These are phyloP conservation scores for Proteles cristata DNA, from an alignment of 2,113 vertebrate species.

Conservation along the genomic window DNA sequence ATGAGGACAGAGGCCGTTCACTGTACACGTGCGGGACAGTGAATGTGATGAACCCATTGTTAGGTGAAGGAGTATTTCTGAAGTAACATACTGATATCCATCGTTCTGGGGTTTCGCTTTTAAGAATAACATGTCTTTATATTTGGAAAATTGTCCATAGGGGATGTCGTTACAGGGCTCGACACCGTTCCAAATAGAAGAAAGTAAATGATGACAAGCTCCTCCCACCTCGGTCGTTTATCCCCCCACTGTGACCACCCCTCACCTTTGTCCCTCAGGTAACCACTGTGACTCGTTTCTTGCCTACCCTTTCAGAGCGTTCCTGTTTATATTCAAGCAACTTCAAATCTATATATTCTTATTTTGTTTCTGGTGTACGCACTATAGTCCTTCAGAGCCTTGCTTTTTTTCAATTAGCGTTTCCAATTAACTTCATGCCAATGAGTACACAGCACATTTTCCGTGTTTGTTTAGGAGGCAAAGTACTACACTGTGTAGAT, in stretches of 20 bases:
- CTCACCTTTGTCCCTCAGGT: not conserved
- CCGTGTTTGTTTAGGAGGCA: not conserved
- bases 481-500: not conserved
- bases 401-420: not conserved
- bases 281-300: not conserved
- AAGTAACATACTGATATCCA: not conserved
- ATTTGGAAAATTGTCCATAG: not conserved
- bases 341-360: not conserved
- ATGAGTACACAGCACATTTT: not conserved
- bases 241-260: not conserved
- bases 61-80: not conserved
- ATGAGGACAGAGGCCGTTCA: not conserved
- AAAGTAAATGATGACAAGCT: not conserved
- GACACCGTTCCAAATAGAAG: not conserved
- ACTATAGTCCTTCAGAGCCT: not conserved
- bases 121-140: not conserved
- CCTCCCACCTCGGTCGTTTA: not conserved
- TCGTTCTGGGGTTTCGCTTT: not conserved
- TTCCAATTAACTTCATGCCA: not conserved
- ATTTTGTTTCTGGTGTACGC: not conserved
- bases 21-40: not conserved
- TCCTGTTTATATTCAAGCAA: not conserved
- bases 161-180: not conserved
- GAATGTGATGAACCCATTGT: not conserved
- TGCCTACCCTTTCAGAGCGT: not conserved